Base-by-base conservation (phyloP, 1,140 invertebrate genomes). In the Cherax quadricarinatus region DNA sequence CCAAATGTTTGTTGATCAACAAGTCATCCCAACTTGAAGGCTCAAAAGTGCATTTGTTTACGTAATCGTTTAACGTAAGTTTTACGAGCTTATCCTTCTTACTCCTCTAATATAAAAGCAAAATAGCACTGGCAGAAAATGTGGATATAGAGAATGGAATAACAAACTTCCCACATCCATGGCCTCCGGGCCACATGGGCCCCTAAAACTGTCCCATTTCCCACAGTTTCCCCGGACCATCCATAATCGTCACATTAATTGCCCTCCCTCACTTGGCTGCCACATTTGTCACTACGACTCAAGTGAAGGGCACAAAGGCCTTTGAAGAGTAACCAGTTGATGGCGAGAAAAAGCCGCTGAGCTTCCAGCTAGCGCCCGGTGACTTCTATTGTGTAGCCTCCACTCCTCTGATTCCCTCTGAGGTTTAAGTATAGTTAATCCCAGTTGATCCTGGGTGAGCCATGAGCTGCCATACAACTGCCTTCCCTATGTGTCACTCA, bases 241-340 rank as follows among this genome's bases (percentile, higher is more conserved):
- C 70, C n/a, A 75, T 75, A 75, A 75, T 75, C 70, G 70, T 75
- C 70, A 75, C 70, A 75, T 75, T 75, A 75, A 75, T 75, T 75
- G 18, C 70, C n/a, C 24, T 75, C 70, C 70, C 24, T 75, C 70
- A 75, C 70, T 75, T 75, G 70, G 70, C 70, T 75, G 70, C n/a
- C 70, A 75, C 70, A 75, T 75, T 75, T 75, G 70, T 75, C 70
- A 75, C 6, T 6, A 21, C 70, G 24, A 30, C n/a, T 75, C 70
- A 75, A 75, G 70, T 75, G 70, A 75, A 7, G 70, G n/a, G 3
- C 70, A 75, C 70, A 75, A 75, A 75, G 24, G 70, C 70, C 70
- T 75, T 75, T 75, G n/a, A 30, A 75, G 70, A 75, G 70, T 75
- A 30, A 24, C 18, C 70, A 75, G 70, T 75, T 75, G 70, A 75